phyloP scores from a whole-genome alignment of 2,888 invertebrate genomes.

The Nomada goodeniana region DNA sequence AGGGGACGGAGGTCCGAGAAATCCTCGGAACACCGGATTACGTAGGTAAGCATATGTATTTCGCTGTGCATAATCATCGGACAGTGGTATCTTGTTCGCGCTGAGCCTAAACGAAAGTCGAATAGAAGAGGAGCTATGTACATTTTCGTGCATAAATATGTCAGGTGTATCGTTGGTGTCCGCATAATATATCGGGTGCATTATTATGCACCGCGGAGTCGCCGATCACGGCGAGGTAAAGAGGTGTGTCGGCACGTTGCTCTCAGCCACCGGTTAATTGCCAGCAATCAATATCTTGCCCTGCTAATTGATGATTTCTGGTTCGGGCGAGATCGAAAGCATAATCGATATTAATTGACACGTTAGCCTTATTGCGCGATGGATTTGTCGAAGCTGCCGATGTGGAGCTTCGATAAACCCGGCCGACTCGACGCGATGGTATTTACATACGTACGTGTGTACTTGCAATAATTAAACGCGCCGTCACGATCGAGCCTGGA shows the following conservation, averaged over 20 bases:
- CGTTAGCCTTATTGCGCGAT: slow-evolving; percentile 66
- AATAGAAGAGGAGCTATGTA: no score
- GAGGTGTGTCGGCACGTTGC: slow-evolving; percentile 64
- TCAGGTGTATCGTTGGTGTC: slow-evolving; percentile 23
- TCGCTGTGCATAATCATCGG: slow-evolving; percentile 8
- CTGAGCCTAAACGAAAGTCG: not conserved
- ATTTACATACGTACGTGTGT: no score
- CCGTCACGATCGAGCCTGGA: no score
- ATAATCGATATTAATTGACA: slow-evolving; percentile 74
- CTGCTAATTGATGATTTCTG: slow-evolving; percentile 66
- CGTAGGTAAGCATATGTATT: slow-evolving; percentile 85
- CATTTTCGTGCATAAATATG: slow-evolving; percentile 29
- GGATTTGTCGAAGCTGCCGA: not conserved
- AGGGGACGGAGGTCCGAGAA: slow-evolving; percentile 88
- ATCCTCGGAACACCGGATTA: slow-evolving; percentile 90
- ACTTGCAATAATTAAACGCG: no score
- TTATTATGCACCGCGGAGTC: slow-evolving; percentile 30
- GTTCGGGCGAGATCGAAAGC: slow-evolving; percentile 47
- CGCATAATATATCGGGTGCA: slow-evolving; percentile 22
- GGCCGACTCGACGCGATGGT: not conserved
- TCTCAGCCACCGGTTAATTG: slow-evolving; percentile 59
- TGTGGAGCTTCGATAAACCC: slow-evolving; percentile 40
- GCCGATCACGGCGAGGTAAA: slow-evolving; percentile 15
- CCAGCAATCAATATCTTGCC: slow-evolving; percentile 61
- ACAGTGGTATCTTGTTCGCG: not conserved